Conservation (phyloP, 2,113 vertebrate genomes). For the Mugil cephalus region DNA sequence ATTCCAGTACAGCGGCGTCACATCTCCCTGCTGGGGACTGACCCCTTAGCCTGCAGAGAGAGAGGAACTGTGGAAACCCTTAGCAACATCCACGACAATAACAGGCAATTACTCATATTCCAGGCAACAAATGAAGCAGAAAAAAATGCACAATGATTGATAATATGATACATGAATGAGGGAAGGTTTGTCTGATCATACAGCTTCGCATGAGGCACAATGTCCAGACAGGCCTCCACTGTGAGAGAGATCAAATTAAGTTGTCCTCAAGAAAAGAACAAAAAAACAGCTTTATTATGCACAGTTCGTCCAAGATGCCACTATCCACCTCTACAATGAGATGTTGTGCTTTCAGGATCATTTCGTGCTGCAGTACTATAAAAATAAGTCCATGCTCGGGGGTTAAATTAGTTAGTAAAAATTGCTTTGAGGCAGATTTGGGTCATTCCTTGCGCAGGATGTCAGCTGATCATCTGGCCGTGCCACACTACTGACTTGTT, state of each 20-base stretch:
- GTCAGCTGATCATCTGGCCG: too few relatives aligned
- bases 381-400: background rate
- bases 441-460: slow-evolving; percentile 11
- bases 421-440: background rate
- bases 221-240: slow-evolving; percentile 22
- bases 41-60: slow-evolving; percentile 62
- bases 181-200: slow-evolving; percentile 28
- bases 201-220: slow-evolving; percentile 19
- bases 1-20: slow-evolving; percentile 64
- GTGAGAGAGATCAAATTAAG: background rate
- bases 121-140: slow-evolving; percentile 66
- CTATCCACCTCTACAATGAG: background rate
- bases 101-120: slow-evolving; percentile 76
- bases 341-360: background rate
- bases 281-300: slow-evolving; percentile 2
- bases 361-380: background rate
- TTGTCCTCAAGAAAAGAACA: background rate
- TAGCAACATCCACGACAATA: slow-evolving; percentile 74
- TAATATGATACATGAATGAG: slow-evolving; percentile 58
- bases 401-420: background rate
- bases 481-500: too few relatives aligned
- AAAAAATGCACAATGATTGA: slow-evolving; percentile 67
- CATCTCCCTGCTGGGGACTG: slow-evolving; percentile 67
- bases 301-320: background rate
- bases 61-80: slow-evolving; percentile 63